These are phyloP conservation scores for Paraplagusia blochii DNA, from an alignment of 2,113 vertebrate species.

Conservation along the genomic window DNA sequence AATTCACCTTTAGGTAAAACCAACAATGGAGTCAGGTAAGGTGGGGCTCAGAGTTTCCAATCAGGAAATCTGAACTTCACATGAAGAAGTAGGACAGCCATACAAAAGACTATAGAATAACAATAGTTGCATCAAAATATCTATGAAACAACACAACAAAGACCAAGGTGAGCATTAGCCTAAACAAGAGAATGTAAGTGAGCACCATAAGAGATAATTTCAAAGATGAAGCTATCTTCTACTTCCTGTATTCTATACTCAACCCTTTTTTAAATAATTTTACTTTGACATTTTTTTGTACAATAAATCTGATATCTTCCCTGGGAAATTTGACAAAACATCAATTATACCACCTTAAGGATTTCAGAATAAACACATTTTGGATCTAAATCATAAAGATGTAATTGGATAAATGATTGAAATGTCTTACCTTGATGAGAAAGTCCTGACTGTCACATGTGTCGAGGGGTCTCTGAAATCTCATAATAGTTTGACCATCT, in stretches of 20 bases:
- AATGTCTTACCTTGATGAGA: conserved; percentile 73
- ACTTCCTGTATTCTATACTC: too few relatives aligned
- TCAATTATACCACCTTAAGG: too few relatives aligned
- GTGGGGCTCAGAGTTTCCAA: background rate
- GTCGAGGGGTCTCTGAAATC: conserved; percentile 64
- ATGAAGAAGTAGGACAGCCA: background rate
- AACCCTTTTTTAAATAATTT: too few relatives aligned
- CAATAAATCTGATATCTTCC: too few relatives aligned
- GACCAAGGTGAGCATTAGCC: background rate
- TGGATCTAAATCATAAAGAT: too few relatives aligned
- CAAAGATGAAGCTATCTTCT: too few relatives aligned
- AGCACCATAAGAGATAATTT: too few relatives aligned
- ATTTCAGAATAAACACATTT: too few relatives aligned
- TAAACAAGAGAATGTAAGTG: too few relatives aligned
- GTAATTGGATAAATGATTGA: background rate
- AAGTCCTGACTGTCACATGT: conserved; percentile 74
- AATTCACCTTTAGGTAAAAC: background rate
- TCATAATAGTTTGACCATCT: conserved; percentile 68
- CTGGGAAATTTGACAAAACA: too few relatives aligned
- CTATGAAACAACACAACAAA: background rate
- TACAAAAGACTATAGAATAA: conserved; percentile 5
- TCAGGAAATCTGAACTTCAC: conserved; percentile 35
- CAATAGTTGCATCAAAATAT: background rate
- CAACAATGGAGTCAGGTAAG: conserved; percentile 11
- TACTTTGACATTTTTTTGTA: too few relatives aligned